phyloP scores from a whole-genome alignment of 2,113 vertebrate genomes.

The Poeciliopsis occidentalis region DNA sequence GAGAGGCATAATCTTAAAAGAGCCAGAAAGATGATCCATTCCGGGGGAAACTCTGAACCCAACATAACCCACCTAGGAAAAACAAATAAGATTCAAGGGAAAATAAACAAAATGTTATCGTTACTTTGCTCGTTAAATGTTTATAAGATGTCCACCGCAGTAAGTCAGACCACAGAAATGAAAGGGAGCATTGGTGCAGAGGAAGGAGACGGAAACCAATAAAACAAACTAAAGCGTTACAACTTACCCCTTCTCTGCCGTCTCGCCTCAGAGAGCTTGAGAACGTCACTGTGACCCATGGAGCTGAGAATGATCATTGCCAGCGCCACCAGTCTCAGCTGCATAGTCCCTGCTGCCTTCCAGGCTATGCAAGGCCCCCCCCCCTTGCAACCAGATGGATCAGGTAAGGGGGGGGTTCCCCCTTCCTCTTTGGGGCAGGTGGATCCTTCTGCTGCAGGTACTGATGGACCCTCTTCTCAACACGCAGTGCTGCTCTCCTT shows the following conservation, averaged over 20 bases:
- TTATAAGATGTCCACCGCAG: conserved; percentile 54
- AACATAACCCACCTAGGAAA: conserved; percentile 46
- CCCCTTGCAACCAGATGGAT: conserved; percentile 80
- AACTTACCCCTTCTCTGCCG: conserved; percentile 94
- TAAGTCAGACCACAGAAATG: conserved; percentile 52
- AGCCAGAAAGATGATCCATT: conserved; percentile 50
- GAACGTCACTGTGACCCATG: conserved; percentile 86
- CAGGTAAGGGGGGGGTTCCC: conserved; percentile 61
- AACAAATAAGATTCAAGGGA: conserved; percentile 54
- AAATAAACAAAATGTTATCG: conserved; percentile 71
- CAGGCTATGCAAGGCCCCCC: conserved; percentile 83
- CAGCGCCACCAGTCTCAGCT: conserved; percentile 91
- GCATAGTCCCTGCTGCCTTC: conserved; percentile 91
- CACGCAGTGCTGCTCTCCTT: conserved; percentile 30
- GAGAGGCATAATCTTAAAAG: conserved; percentile 53
- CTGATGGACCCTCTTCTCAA: conserved; percentile 46
- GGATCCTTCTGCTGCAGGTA: conserved; percentile 52
- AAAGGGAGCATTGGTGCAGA: conserved; percentile 38
- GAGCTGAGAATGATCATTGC: conserved; percentile 92
- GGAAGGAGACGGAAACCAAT: conserved; percentile 20
- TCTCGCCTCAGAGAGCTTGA: conserved; percentile 87
- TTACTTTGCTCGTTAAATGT: conserved; percentile 68
- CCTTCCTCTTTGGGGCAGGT: conserved; percentile 71
- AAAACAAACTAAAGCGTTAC: conserved; percentile 45
- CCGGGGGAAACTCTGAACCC: conserved; percentile 46